Base-by-base conservation (phyloP, 2,888 invertebrate genomes). In the Magallana nippona region DNA sequence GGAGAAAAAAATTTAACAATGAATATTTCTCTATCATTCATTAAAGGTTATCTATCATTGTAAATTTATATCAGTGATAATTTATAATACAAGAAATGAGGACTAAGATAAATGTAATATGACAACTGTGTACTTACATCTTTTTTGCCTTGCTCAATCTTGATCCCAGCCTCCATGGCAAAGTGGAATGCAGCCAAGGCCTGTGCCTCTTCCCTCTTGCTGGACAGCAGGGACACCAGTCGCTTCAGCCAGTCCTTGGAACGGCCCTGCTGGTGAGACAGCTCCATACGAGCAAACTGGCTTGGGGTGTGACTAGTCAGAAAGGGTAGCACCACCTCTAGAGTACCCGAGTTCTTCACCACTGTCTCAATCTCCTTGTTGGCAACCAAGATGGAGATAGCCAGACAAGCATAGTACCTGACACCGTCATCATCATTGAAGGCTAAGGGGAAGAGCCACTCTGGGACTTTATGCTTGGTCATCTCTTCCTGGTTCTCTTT, bases 151-250 rank as follows among this genome's bases (percentile, higher is more conserved):
- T 94, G 94, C 83, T 94, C 94, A 91, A 98, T 97, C 94, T 99
- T 99, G 83, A 99, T 99, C 60, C 98, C 98, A 15, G 99, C 99
- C 95, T 99, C 99, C 98, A 99, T 98, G 93, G 98, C 98, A 94
- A 99, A 95, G 94, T 99, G 99, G 94, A 99, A 99, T 58, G 99
- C 98, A 3, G 99, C 99, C 90, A 99, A 95, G 93, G 98, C 98
- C 91, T 98, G 96, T 0, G 99, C 99, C 94, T 99, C 99, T 93
- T 98, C 98, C 86, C 98, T 95, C 93, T 98, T 97, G 63, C 98
- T 98, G 93, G 97, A 97, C 83, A 99, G 95, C 15, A 99, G 98
- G 0, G 99, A 98, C 5, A 99, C 98, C 88, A 99, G 95, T 90
- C 97, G 96, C 94, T 97, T 96, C 83, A 99, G 95, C 99, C 99